These are phyloP conservation scores for Vombatus ursinus DNA, from an alignment of 2,113 vertebrate genomes.

Conservation along the genomic window DNA sequence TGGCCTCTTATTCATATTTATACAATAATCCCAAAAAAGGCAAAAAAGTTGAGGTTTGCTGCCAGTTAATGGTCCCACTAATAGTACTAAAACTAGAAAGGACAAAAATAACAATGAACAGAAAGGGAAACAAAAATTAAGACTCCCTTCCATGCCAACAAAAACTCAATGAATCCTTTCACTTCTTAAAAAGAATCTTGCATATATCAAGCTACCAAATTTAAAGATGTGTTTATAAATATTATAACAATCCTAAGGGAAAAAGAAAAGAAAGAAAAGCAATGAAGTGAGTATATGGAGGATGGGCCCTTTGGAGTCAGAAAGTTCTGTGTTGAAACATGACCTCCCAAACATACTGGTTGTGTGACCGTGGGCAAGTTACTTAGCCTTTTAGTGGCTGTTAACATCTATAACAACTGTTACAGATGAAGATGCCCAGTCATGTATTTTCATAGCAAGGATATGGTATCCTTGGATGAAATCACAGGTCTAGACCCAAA, in stretches of 20 bases:
- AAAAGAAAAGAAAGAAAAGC: too few relatives aligned
- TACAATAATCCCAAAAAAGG: too few relatives aligned
- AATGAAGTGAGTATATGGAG: background rate
- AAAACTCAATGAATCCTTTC: too few relatives aligned
- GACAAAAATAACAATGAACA: background rate
- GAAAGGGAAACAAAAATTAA: background rate
- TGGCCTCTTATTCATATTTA: too few relatives aligned
- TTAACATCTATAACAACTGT: background rate
- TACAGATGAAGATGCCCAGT: background rate
- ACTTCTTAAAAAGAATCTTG: background rate
- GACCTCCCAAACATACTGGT: background rate
- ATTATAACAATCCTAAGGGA: background rate
- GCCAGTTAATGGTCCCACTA: background rate
- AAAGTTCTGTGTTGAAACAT: background rate
- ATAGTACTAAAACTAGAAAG: background rate
- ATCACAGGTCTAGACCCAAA: background rate
- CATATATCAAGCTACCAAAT: background rate
- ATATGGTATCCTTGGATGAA: background rate
- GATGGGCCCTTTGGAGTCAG: background rate
- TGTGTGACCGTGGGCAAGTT: background rate
- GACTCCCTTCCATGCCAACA: too few relatives aligned
- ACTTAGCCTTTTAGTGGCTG: background rate
- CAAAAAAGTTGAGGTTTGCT: background rate
- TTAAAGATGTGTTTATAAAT: background rate
- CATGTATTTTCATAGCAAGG: background rate